These are phyloP conservation scores for Linnaemya vulpina DNA, from an alignment of 2,888 invertebrate species.

Conservation along the genomic window DNA sequence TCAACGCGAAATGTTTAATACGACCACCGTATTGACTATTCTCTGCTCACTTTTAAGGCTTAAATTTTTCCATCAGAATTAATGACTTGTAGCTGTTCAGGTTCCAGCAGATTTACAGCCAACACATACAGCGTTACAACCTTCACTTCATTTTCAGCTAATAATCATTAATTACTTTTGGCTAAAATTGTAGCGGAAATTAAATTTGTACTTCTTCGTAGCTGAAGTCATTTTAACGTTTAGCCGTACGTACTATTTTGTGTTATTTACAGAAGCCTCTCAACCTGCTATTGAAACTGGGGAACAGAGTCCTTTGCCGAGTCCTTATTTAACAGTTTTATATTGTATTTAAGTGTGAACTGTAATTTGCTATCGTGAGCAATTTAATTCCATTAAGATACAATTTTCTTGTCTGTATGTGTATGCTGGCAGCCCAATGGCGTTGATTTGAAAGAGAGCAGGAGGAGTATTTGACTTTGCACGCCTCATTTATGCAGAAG, in stretches of 20 bases:
- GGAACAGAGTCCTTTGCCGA: too few relatives aligned
- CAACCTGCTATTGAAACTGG: too few relatives aligned
- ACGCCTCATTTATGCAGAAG: conserved; percentile 12
- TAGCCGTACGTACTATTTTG: neutral
- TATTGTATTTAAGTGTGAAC: neutral
- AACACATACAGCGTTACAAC: neutral
- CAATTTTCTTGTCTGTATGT: conserved; percentile 54
- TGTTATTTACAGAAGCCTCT: too few relatives aligned
- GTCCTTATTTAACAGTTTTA: neutral
- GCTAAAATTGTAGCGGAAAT: conserved; percentile 48
- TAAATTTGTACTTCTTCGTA: conserved; percentile 47
- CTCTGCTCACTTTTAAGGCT: too few relatives aligned
- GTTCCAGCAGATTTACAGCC: neutral
- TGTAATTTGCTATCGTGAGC: conserved; percentile 7
- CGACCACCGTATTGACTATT: too few relatives aligned
- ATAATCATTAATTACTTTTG: conserved; percentile 55
- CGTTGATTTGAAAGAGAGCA: too few relatives aligned
- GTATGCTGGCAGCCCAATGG: neutral
- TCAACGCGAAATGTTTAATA: too few relatives aligned
- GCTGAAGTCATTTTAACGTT: conserved; percentile 10
- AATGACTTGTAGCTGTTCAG: too few relatives aligned
- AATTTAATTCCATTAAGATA: conserved; percentile 65
- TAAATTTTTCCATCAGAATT: too few relatives aligned
- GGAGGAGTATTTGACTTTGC: neutral
- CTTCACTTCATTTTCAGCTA: neutral